Base-by-base conservation (phyloP, 2,797 vertebrate species). In the Gila robusta region DNA sequence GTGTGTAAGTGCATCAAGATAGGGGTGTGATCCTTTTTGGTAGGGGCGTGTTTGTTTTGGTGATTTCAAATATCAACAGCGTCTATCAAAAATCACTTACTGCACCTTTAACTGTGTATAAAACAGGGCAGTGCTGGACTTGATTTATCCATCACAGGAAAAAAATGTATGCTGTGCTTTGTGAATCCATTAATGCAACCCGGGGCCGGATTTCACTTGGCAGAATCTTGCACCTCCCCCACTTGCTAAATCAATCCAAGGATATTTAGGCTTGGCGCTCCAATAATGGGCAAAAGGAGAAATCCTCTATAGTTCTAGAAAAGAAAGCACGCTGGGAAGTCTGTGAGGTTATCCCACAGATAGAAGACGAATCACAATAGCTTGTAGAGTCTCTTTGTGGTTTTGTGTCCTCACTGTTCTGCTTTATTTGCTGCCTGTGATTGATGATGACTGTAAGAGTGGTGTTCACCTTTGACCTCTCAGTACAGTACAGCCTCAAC, bases 71-170 rank as follows among this genome's bases (percentile, higher is more conserved):
- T 4, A 59, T n/a, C 10, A n/a, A 11, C 56, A 62, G 56, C n/a
- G 23, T 59, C 21, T 56, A 56, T 23, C 54, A 56, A 8, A 56
- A 56, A 56, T 56, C 54, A 56, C 54, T 9, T 23, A 56, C 21
- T 23, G 54, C 9, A n/a, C 23, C 21, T 71, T 71, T 41, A 71
- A 59, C 23, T 39, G 23, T 71, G 41, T 14, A 35, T 49, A 73
- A 66, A 44, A 79, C 69, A 80, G 70, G 28, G 49, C 28, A 17
- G 37, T 78, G 54, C 21, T 82, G 49, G 64, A 82, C 87, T 79
- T 82, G 80, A 82, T 90, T 84, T 80, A 49, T 73, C 66, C n/a
- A 35, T 77, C 69, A 84, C 77, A 79, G 49, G 82, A 49, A 82
- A 73, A 77, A 70, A 85, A 66, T 17, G 76, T 87, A 79, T 81